phyloP scores from a whole-genome alignment of 1,140 invertebrate species.

The Drosophila watanabei region DNA sequence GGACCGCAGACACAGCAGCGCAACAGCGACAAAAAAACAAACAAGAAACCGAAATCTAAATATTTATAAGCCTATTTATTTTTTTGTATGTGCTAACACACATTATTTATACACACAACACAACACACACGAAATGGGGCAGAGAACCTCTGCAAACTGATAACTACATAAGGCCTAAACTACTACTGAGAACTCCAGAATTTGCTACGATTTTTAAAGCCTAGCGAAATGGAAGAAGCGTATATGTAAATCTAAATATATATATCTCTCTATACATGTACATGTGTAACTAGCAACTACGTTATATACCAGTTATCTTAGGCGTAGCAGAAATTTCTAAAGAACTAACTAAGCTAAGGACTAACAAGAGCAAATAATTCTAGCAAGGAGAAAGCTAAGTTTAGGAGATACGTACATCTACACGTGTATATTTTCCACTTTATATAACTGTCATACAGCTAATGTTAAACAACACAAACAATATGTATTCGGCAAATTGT shows the following conservation, averaged over 20 bases:
- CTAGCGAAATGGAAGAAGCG: conserved; percentile 56
- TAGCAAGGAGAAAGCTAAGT: conserved; percentile 66
- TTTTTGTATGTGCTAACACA: conserved; percentile 69
- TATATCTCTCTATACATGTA: conserved; percentile 41
- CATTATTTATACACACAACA: conserved; percentile 72
- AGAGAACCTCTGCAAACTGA: conserved; percentile 64
- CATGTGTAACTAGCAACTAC: conserved; percentile 30
- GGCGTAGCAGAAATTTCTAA: conserved; percentile 50
- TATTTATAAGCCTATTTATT: conserved; percentile 80
- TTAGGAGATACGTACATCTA: conserved; percentile 47
- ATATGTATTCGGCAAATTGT: conserved; percentile 66
- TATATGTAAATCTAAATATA: conserved; percentile 53
- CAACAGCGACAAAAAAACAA: conserved; percentile 25
- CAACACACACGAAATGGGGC: conserved; percentile 39
- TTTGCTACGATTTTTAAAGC: conserved; percentile 65
- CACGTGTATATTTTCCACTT: conserved; percentile 45
- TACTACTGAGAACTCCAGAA: conserved; percentile 59
- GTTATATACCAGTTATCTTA: conserved; percentile 48
- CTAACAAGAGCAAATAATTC: conserved; percentile 61
- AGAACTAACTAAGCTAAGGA: conserved; percentile 26
- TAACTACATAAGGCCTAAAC: conserved; percentile 72
- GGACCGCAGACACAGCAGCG: conserved; percentile 27
- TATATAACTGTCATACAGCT: conserved; percentile 79
- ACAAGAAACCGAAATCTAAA: conserved; percentile 68
- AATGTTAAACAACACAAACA: conserved; percentile 56